Evolutionary conservation across 2,888 invertebrate species (phyloP), one percentile per base, ranked within the genome.

Genomic region (Caenorhabditis afra): DNA sequence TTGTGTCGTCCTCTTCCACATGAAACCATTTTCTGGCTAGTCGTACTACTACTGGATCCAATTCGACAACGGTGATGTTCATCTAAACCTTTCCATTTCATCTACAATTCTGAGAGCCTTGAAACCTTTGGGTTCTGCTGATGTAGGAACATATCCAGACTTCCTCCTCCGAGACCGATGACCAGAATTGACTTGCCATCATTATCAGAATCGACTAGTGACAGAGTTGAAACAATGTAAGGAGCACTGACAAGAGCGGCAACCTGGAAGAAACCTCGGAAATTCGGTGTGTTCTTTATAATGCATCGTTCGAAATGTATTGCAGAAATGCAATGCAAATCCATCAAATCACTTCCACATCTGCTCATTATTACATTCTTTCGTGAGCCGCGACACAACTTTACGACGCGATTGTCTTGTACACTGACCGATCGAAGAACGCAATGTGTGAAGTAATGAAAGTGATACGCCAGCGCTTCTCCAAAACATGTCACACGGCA

Each of bases 151-250:
- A 87, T 86, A 66, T 87, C 87, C n/a, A 86, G 55, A 59, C 82
- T 82, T 29, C 88, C 88, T 18, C 88, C 88, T 20, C 88, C 88
- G 0, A 88, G 58, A 8, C 88, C 88, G 53, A 88, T 82, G 37
- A 81, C 83, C 20, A 83, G 44, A 4, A 83, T 50, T 0, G 71
- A 41, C 47, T 81, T 80, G 0, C 59, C 70, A 23, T 78, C 61
- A 18, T 78, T 76, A 12, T 64, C 76, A 2, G 61, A 61, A 35
- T 81, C 70, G 22, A 78, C 67, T 2, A 78, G 16, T n/a, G 83
- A 78, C 0, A 83, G 39, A 3, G 80, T 52, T 10, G 79, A 78
- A 4, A 80, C 68, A 5, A 83, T 71, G 35, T 78, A 83, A 20
- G 83, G 83, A 44, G 79, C 74, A 50, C 65, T 62, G 16, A 83